Conservation (phyloP, 2,113 vertebrate genomes). For the Triplophysa rosa region DNA sequence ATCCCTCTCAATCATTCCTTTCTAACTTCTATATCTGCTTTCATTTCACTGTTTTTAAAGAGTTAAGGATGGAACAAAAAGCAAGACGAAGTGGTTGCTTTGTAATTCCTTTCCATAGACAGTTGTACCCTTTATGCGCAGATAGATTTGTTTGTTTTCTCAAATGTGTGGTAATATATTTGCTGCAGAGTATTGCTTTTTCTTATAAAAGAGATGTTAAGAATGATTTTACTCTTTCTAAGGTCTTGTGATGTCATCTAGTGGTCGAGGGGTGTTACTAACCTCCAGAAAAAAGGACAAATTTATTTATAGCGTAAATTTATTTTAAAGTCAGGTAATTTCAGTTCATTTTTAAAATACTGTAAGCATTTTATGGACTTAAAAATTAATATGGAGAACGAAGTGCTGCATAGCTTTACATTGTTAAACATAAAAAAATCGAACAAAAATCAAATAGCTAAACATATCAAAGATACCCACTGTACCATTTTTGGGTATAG, state of each 20-base stretch:
- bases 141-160: neutral
- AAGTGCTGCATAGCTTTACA: neutral
- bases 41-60: conserved; percentile 61
- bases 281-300: no score
- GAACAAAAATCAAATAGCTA: no score
- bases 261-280: conserved; percentile 2
- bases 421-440: no score
- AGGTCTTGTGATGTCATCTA: conserved; percentile 40
- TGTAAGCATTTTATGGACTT: neutral
- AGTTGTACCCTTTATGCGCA: no score
- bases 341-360: no score
- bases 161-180: neutral
- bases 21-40: conserved; percentile 54
- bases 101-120: no score
- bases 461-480: no score
- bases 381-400: neutral
- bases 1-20: conserved; percentile 11
- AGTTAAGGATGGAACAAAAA: neutral
- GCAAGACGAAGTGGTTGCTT: conserved; percentile 4
- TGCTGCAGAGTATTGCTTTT: neutral
- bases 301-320: no score
- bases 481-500: no score
- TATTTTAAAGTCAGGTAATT: no score
- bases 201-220: neutral
- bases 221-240: neutral